These are phyloP conservation scores for Xanthorhoe spadicearia DNA, from an alignment of 2,888 invertebrate genomes.

Conservation along the genomic window DNA sequence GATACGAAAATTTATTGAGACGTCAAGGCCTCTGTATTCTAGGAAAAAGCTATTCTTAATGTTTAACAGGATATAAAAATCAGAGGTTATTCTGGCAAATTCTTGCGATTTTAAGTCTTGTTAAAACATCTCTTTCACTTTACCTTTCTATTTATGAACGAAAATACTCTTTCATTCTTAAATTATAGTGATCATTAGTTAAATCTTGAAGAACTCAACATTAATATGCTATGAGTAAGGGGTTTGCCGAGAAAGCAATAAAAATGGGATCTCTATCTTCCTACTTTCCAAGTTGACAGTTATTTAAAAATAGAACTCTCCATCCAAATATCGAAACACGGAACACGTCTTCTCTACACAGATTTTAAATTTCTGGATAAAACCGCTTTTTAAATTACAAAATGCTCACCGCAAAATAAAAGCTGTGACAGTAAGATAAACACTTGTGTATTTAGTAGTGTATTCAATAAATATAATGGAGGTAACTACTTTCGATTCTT, in stretches of 20 bases:
- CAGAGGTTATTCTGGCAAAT: background rate
- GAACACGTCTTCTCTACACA: slow-evolving; percentile 8
- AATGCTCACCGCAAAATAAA: background rate
- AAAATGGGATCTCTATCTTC: background rate
- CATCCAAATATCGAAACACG: slow-evolving; percentile 18
- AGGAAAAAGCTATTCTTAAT: slow-evolving; percentile 11
- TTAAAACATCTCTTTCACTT: too few relatives aligned
- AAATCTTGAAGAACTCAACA: background rate
- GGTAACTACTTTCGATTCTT: background rate
- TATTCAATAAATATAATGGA: background rate
- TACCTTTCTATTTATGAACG: too few relatives aligned
- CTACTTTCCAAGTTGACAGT: slow-evolving; percentile 19
- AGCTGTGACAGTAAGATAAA: background rate
- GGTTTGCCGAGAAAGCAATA: background rate
- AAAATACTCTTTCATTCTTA: background rate
- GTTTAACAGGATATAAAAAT: background rate
- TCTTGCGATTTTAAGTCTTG: background rate
- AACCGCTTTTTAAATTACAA: background rate
- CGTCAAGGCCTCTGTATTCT: slow-evolving; percentile 18
- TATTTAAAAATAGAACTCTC: slow-evolving; percentile 25
- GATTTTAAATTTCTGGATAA: slow-evolving; percentile 9
- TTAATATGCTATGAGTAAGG: background rate
- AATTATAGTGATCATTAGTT: background rate
- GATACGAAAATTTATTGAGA: slow-evolving; percentile 31
- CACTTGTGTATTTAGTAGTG: slow-evolving; percentile 1